A percentile compares a stretch with the other conserved stretches of the same genome.
Conservation (phyloP, 2,888 invertebrate genomes). For the Scelioninae gen. 1 region DNA sequence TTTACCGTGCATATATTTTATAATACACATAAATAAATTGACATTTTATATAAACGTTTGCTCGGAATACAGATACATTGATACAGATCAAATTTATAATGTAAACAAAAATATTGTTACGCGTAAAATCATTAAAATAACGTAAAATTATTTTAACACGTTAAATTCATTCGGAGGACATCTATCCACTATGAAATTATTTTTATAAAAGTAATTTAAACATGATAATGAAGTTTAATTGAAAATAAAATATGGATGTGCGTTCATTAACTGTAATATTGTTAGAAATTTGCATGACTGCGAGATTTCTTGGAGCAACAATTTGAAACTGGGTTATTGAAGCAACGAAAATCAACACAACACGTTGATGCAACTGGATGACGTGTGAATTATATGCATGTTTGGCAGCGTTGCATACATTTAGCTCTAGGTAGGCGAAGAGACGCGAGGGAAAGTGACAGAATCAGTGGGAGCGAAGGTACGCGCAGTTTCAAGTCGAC, state of each 20-base stretch:
- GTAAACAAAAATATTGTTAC: too few species aligned
- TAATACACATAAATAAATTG: too few species aligned
- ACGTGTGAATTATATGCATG: slow-evolving; percentile 54
- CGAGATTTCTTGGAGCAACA: slow-evolving; percentile 27
- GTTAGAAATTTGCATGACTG: slow-evolving; percentile 23
- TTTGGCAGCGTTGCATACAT: slow-evolving; percentile 47
- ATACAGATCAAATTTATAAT: too few species aligned
- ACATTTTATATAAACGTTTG: too few species aligned
- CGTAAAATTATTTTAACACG: too few species aligned
- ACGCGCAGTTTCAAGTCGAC: slow-evolving; percentile 31
- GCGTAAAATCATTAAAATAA: too few species aligned
- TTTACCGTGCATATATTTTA: too few species aligned
- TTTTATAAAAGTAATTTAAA: too few species aligned
- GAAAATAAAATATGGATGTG: not conserved
- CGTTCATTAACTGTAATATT: not conserved
- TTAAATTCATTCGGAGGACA: too few species aligned
- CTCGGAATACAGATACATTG: too few species aligned
- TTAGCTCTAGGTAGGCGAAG: slow-evolving; percentile 1
- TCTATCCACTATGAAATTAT: too few species aligned
- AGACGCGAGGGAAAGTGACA: slow-evolving; percentile 21
- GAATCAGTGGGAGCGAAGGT: slow-evolving; percentile 8
- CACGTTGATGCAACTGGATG: slow-evolving; percentile 33
- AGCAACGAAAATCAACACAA: slow-evolving; percentile 32
- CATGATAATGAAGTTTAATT: not conserved
- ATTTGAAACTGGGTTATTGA: slow-evolving; percentile 30